Percentiles rank a stretch among this genome's conserved stretches.
Evolutionary conservation across 2,113 vertebrate genomes (phyloP).

Genomic region (Perognathus longimembris): DNA sequence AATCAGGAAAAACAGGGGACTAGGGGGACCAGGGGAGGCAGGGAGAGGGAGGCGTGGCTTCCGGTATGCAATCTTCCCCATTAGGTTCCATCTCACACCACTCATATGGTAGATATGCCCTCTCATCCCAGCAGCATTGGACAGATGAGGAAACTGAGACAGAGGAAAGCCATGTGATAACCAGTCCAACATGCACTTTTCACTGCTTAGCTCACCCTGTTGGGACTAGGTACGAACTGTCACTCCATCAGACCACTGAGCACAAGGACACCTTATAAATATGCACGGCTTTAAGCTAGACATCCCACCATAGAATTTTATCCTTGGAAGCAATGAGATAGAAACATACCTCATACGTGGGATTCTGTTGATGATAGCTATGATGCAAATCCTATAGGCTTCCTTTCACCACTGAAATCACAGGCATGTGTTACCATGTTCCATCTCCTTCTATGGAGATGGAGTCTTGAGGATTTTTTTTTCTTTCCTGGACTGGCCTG

Average conservation of each 20-base stretch:
- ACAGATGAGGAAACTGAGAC: not conserved
- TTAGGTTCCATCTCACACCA: not conserved
- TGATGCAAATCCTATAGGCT: too few species aligned
- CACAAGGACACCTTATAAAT: not conserved
- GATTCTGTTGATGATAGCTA: too few species aligned
- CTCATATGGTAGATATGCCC: not conserved
- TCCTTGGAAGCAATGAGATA: not conserved
- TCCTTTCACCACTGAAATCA: too few species aligned
- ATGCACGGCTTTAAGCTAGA: not conserved
- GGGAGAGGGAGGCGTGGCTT: rapidly evolving
- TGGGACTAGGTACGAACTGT: not conserved
- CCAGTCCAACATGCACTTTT: rapidly evolving
- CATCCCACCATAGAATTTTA: not conserved
- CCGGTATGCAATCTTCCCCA: too few species aligned
- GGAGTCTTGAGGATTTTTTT: too few species aligned
- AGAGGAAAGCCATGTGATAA: not conserved
- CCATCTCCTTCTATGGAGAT: too few species aligned
- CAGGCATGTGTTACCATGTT: too few species aligned
- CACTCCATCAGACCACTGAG: too few species aligned
- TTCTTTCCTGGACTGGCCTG: too few species aligned
- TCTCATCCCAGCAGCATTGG: not conserved
- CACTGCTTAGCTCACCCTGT: not conserved
- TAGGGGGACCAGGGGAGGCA: rapidly evolving
- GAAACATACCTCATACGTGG: too few species aligned
- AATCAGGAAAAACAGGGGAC: not conserved